Base-by-base conservation (phyloP, 2,113 vertebrate species). In the Centropristis striata region DNA sequence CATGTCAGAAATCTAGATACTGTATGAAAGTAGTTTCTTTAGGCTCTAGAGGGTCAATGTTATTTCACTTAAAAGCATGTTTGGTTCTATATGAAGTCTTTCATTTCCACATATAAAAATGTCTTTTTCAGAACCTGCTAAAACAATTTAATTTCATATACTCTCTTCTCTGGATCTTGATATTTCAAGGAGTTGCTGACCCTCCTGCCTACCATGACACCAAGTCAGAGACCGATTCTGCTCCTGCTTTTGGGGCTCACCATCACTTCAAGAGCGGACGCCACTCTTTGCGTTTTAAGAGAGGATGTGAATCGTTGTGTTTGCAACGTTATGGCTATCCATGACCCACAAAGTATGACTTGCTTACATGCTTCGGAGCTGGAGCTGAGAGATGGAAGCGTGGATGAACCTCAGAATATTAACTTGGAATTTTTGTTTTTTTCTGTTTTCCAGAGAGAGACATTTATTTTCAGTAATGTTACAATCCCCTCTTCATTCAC, bases 331-430 rank as follows among this genome's bases (percentile, higher is more conserved):
- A 6, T 5, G 10, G 47, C 1, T 7, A 27, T 61, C 8, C 2
- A 2, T 11, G 21, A 20, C 44, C 20, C 15, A 37, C 5, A 44
- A 32, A 2, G 1, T n/a, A 0, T 47, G 15, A 1, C 5, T 12
- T 80, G 46, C 39, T 1, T n/a, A 4, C 0, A 9, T 0, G 16
- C 37, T 53, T 10, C 4, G 2, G 61, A 80, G 47, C 20, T 61
- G 15, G 54, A 74, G 37, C 63, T 81, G 55, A 73, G 47, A 47
- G 54, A 67, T 27, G 55, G 54, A 25, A 67, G 10, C 18, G 36
- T 74, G 25, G 44, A 58, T 20, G 2, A 11, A 9, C 16, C 4
- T 57, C 6, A 23, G n/a, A 8, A 5, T 14, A 0, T 14, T 1
- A 0, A 1, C 1, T 7, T 13, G 2, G 2, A 12, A n/a, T n/a